These are phyloP conservation scores for Acipenser oxyrinchus DNA, from an alignment of 2,797 vertebrate genomes.

Conservation along the genomic window DNA sequence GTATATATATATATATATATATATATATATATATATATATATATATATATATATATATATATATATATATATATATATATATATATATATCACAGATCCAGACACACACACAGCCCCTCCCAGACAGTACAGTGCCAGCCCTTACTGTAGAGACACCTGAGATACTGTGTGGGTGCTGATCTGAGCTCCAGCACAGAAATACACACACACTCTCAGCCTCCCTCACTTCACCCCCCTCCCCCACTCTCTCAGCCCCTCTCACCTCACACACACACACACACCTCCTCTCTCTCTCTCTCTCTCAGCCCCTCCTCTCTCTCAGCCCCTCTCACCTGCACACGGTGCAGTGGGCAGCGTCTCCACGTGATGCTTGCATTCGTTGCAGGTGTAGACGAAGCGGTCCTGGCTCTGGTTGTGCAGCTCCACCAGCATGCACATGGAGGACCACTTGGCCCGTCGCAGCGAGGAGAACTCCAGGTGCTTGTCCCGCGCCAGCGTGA, in stretches of 20 bases:
- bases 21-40: too few relatives aligned
- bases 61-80: too few relatives aligned
- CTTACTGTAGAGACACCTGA: too few relatives aligned
- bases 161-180: too few relatives aligned
- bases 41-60: too few relatives aligned
- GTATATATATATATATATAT: too few relatives aligned
- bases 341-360: conserved; percentile 57
- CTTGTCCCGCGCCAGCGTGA: conserved; percentile 91
- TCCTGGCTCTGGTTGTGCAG: conserved; percentile 85
- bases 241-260: neutral
- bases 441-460: conserved; percentile 77
- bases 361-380: conserved; percentile 96
- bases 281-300: neutral
- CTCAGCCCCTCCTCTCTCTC: neutral
- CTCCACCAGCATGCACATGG: conserved; percentile 69
- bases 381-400: conserved; percentile 96
- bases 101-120: too few relatives aligned
- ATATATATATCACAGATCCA: too few relatives aligned
- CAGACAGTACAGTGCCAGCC: too few relatives aligned
- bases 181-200: too few relatives aligned
- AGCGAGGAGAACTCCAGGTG: conserved; percentile 95
- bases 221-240: neutral
- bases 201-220: too few relatives aligned
- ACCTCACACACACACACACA: neutral
- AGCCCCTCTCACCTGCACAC: neutral